These are phyloP conservation scores for Drosophila sturtevanti DNA, from an alignment of 1,140 invertebrate genomes.

Conservation along the genomic window DNA sequence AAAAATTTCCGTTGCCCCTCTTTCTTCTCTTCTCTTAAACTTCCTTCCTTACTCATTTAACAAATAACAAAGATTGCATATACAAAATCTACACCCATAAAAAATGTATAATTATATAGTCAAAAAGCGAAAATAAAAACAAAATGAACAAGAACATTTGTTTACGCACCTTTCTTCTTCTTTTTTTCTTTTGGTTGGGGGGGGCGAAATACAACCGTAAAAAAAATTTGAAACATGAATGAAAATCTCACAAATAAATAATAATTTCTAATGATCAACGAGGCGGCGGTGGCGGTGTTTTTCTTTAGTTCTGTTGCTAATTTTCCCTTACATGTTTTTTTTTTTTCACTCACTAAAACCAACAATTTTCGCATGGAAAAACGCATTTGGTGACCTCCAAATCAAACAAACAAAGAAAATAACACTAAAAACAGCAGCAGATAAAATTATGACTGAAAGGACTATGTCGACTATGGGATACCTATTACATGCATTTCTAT, in stretches of 20 bases:
- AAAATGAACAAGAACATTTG: conserved; percentile 5
- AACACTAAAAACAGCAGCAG: conserved; percentile 1
- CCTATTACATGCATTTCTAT: no score
- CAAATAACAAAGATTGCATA: not conserved
- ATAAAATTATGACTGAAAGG: not conserved
- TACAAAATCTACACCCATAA: not conserved
- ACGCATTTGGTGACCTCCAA: conserved; percentile 72
- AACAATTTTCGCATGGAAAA: conserved; percentile 45
- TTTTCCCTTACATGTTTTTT: conserved; percentile 34
- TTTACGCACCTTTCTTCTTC: conserved; percentile 2
- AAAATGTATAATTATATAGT: conserved; percentile 2
- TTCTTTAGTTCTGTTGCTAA: conserved; percentile 10
- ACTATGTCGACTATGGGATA: not conserved
- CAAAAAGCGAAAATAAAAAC: not conserved
- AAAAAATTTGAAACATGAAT: conserved; percentile 54
- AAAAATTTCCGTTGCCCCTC: no score
- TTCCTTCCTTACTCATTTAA: not conserved
- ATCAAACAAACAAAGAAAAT: conserved; percentile 27
- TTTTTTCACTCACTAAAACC: not conserved
- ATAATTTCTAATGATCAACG: conserved; percentile 46
- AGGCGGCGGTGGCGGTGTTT: not conserved
- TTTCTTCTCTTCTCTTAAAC: no score
- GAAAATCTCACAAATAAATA: conserved; percentile 74
- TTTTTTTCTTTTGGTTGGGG: not conserved
- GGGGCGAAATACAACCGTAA: not conserved